phyloP scores from a whole-genome alignment of 2,113 vertebrate genomes.

The Sterrhoptilus dennistouni region DNA sequence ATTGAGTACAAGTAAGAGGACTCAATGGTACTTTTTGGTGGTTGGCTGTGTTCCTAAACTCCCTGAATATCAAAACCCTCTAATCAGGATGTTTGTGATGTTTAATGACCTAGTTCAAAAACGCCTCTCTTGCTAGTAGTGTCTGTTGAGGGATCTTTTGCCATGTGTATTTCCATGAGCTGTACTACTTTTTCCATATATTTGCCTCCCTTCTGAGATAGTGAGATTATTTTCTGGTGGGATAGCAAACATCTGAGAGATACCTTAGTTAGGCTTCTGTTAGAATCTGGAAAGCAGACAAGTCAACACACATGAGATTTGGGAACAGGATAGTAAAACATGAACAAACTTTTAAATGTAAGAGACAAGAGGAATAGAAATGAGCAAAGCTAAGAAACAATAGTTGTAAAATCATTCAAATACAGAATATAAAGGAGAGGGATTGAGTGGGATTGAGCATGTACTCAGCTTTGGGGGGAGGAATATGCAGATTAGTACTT shows the following conservation, averaged over 20 bases:
- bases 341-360: not conserved
- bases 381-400: not conserved
- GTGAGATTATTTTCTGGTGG: not conserved
- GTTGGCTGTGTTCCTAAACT: not conserved
- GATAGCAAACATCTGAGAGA: not conserved
- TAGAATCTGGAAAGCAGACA: not conserved
- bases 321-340: not conserved
- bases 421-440: not conserved
- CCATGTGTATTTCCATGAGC: not conserved
- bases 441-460: not conserved
- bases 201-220: not conserved
- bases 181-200: not conserved
- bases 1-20: not conserved
- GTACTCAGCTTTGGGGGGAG: rapidly evolving
- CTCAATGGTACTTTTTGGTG: not conserved
- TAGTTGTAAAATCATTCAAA: not conserved
- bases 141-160: not conserved
- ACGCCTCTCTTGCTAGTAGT: not conserved
- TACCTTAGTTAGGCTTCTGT: not conserved
- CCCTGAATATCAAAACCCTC: not conserved
- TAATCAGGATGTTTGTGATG: not conserved
- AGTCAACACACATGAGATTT: not conserved
- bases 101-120: not conserved
- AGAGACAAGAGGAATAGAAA: not conserved
- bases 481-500: not conserved